phyloP scores from a whole-genome alignment of 2,888 invertebrate genomes.

The Drosophila atroscutellata region DNA sequence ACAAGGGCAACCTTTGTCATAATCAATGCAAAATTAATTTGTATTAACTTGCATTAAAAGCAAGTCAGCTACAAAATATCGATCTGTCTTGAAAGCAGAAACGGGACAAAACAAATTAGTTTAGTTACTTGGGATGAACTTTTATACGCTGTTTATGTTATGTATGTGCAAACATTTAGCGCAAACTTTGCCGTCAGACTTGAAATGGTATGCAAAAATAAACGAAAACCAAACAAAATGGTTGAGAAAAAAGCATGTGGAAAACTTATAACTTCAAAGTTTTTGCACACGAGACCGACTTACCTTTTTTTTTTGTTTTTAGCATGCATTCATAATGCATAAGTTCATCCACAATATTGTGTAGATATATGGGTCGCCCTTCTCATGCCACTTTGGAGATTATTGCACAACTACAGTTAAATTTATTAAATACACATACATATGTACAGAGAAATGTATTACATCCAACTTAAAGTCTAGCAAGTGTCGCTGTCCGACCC shows the following conservation, averaged over 20 bases:
- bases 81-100: conserved; percentile 29
- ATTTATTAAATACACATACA: conserved; percentile 37
- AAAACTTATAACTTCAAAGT: conserved; percentile 20
- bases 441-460: conserved; percentile 26
- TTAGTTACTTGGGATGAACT: conserved; percentile 12
- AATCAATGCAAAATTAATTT: conserved; percentile 19
- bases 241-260: conserved; percentile 8
- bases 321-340: neutral
- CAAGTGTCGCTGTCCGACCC: conserved; percentile 71
- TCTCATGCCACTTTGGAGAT: neutral
- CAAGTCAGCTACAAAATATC: conserved; percentile 25
- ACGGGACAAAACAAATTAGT: neutral
- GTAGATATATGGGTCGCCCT: neutral
- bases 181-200: conserved; percentile 31
- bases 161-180: neutral
- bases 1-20: conserved; percentile 17
- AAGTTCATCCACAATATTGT: too few species aligned
- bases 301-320: neutral
- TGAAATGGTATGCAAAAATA: conserved; percentile 14
- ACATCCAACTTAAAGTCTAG: conserved; percentile 34
- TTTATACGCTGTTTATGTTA: neutral
- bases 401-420: conserved; percentile 23
- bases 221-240: neutral
- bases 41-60: conserved; percentile 20
- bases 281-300: conserved; percentile 24